Percentiles rank a stretch among this genome's conserved stretches.
These are phyloP conservation scores for Drosophila auraria DNA, from an alignment of 1,140 invertebrate species.

Conservation along the genomic window DNA sequence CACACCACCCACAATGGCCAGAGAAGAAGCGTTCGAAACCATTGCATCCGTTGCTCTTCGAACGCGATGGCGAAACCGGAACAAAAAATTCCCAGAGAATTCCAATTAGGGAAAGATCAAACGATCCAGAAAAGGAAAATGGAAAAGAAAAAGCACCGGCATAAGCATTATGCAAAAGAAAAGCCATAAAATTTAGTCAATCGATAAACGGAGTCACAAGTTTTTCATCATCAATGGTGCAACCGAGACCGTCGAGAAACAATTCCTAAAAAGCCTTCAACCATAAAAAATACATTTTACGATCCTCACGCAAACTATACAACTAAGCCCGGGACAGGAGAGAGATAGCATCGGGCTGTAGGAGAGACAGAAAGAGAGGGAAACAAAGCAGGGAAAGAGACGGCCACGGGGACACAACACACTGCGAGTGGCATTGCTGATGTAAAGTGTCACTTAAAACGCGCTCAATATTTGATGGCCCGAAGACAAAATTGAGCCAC, in stretches of 20 bases:
- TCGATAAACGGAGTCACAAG: slow-evolving; percentile 58
- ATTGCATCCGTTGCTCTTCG: slow-evolving; percentile 53
- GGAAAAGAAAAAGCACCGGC: slow-evolving; percentile 11
- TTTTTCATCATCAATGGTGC: slow-evolving; percentile 51
- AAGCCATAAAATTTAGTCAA: slow-evolving; percentile 53
- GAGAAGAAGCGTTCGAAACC: slow-evolving; percentile 22
- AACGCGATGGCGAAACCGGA: slow-evolving; percentile 59
- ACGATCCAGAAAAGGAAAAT: slow-evolving; percentile 42
- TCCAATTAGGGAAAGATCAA: slow-evolving; percentile 53
- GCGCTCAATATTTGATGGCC: slow-evolving; percentile 76
- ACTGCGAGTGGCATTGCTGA: slow-evolving; percentile 59
- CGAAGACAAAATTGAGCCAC: slow-evolving; percentile 70
- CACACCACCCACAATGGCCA: slow-evolving; percentile 35
- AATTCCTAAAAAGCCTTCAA: slow-evolving; percentile 52
- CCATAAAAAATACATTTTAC: slow-evolving; percentile 56
- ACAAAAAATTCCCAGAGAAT: slow-evolving; percentile 36
- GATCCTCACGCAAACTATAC: slow-evolving; percentile 48
- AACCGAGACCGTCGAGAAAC: slow-evolving; percentile 19
- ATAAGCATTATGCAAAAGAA: slow-evolving; percentile 33
- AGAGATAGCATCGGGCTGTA: slow-evolving; percentile 19
- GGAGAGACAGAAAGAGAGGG: neutral
- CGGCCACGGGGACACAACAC: neutral
- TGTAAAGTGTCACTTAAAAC: slow-evolving; percentile 79
- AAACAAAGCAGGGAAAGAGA: neutral
- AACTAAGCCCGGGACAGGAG: neutral